Base-by-base conservation (phyloP, 2,888 invertebrate species). In the Ceraclea dissimilis region DNA sequence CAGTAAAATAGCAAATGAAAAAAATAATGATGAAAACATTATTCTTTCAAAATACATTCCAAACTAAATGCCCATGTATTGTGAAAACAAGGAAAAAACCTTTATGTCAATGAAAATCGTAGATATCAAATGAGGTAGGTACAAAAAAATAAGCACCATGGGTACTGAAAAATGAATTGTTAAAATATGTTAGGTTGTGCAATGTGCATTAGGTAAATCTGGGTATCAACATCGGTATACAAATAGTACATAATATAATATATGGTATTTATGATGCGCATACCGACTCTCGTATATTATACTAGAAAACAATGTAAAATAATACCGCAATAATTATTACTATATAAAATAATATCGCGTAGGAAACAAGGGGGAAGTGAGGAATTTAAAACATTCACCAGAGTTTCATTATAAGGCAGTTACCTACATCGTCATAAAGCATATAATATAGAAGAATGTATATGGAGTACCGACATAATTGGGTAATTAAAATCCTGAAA, bases 401-500 rank as follows among this genome's bases (percentile, higher is more conserved):
- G 57, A 55, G 53, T 58, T 57, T 58, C 58, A 56, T 58, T 60
- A 58, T 53, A 54, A 54, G 56, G 53, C 52, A 60, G 47, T 51
- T 49, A 49, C 31, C 8, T 11, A 11, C 31, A 31, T 31, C n/a
- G n/a, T 8, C 31, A 31, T 8, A 8, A 31, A 11, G 31, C 31
- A 6, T n/a, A n/a, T n/a, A n/a, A 10, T 39, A 39, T 16, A 16
- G 4, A 39, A 39, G 39, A 39, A 39, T 39, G 39, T 39, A 39
- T 16, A 16, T 16, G 8, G 58, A 53, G 58, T 54, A 52, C n/a
- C n/a, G n/a, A n/a, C 52, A 58, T 60, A 58, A 60, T 60, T 58
- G 60, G 58, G 56, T 54, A 58, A 60, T 60, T 60, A 58, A 60
- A 58, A 58, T 58, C 58, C 58, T 44, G 56, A 60, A 60, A 60